Evolutionary conservation across 2,797 vertebrate species (phyloP), one percentile per base, ranked within the genome.

Genomic region (Saxicola maurus): DNA sequence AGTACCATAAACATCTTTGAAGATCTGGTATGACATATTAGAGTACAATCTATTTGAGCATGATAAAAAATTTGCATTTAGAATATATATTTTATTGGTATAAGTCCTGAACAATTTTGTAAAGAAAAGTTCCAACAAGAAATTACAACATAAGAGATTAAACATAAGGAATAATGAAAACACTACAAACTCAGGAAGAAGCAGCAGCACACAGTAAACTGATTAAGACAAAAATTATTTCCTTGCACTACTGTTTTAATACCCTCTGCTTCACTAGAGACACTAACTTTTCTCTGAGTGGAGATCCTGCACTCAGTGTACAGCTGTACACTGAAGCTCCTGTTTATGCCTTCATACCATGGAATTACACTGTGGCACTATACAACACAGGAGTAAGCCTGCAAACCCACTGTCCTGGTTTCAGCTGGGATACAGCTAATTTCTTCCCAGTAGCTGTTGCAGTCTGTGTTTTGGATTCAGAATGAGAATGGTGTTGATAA

Each of bases 271-370:
- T 66, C 57, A 60, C 33, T 9, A 40, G 28, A 76, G 71, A n/a
- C 33, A 45, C 5, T 23, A 55, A 51, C 27, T 57, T 21, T 66
- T 40, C 43, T 45, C 43, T 45, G 43, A 30, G 17, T 40, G 49
- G 31, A 72, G 49, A 68, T 31, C 5, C 48, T 60, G 38, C 30
- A 40, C 2, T 11, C 21, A 64, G 6, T 16, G 21, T 17, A 24
- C 25, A 61, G 48, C 23, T 11, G 21, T 20, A 19, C 17, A 9
- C 21, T 64, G 49, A 85, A 77, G 53, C 27, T 80, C 38, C 60
- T 46, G 3, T 28, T 75, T 20, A n/a, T 35, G 38, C 25, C 38
- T 23, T 23, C 0, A 0, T 4, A 20, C 31, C 19, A 13, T 2
- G 17, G 40, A 62, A 48, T 10, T 45, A 9, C 27, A 13, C 10